These are phyloP conservation scores for Cyrtorhinus lividipennis DNA, from an alignment of 1,140 invertebrate genomes.

Conservation along the genomic window DNA sequence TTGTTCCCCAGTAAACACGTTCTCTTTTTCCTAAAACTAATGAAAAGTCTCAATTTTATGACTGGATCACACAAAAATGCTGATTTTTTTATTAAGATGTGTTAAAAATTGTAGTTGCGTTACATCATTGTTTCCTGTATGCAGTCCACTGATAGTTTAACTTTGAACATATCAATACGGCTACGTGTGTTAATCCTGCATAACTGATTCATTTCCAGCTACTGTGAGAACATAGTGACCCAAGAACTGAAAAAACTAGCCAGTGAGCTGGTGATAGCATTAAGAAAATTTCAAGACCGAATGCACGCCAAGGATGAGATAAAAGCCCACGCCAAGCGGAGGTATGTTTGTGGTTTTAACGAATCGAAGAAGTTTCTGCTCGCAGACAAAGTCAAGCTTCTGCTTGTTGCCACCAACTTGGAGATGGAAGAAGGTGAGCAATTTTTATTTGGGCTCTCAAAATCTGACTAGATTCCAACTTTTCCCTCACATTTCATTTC, in stretches of 20 bases:
- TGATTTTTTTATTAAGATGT: no score
- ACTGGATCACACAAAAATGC: no score
- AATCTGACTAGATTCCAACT: no score
- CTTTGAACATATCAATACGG: no score
- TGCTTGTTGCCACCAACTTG: conserved; percentile 42
- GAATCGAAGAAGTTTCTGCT: conserved; percentile 40
- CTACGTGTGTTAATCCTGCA: no score
- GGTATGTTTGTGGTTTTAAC: conserved; percentile 42
- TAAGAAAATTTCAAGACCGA: conserved; percentile 44
- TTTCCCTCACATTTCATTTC: neutral
- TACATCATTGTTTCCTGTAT: no score
- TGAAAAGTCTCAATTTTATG: no score
- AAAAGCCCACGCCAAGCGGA: conserved; percentile 38
- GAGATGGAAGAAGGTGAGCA: conserved; percentile 26
- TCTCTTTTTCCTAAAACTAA: no score
- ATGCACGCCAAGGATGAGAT: conserved; percentile 41
- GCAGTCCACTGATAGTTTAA: no score
- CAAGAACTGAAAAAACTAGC: neutral
- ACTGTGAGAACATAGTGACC: conserved; percentile 8
- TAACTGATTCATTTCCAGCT: conserved; percentile 7
- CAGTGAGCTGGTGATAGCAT: conserved; percentile 6
- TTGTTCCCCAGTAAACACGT: no score
- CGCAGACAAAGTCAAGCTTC: conserved; percentile 39
- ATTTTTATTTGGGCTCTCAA: neutral
- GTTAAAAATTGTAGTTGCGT: no score